Percentiles rank a stretch among this genome's conserved stretches.
These are phyloP conservation scores for Lasioglossum oenotherae DNA, from an alignment of 2,888 invertebrate genomes.

Conservation along the genomic window DNA sequence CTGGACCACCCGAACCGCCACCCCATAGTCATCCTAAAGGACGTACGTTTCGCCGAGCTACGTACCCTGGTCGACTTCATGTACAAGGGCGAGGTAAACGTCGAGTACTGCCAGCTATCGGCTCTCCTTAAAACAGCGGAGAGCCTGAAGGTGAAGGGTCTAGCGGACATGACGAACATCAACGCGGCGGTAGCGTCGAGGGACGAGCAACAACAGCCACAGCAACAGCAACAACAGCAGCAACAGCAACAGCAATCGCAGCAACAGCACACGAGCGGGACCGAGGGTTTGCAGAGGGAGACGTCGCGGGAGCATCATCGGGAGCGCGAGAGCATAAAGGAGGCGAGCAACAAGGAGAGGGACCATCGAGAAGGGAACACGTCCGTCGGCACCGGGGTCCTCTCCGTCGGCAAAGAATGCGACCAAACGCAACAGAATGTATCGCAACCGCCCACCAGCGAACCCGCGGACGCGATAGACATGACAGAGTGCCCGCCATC, in stretches of 20 bases:
- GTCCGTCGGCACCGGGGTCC: slow-evolving; percentile 51
- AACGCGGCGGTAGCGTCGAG: slow-evolving; percentile 86
- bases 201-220: slow-evolving; percentile 78
- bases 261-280: slow-evolving; percentile 69
- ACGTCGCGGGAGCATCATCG: slow-evolving; percentile 77
- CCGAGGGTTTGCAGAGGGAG: slow-evolving; percentile 78
- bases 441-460: slow-evolving; percentile 69
- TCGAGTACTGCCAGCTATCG: slow-evolving; percentile 96
- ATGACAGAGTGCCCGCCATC: slow-evolving; percentile 75
- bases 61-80: slow-evolving; percentile 97
- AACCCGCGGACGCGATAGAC: slow-evolving; percentile 78
- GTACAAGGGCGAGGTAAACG: slow-evolving; percentile 98
- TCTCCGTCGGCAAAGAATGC: slow-evolving; percentile 78
- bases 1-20: slow-evolving; percentile 96
- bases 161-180: slow-evolving; percentile 96
- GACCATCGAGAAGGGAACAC: slow-evolving; percentile 66
- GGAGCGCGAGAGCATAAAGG: slow-evolving; percentile 70
- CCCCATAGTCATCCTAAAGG: slow-evolving; percentile 97
- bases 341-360: slow-evolving; percentile 65
- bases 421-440: slow-evolving; percentile 65
- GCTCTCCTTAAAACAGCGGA: slow-evolving; percentile 96
- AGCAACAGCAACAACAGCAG: slow-evolving; percentile 79
- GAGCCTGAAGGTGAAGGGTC: slow-evolving; percentile 96
- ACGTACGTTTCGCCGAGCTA: slow-evolving; percentile 96
- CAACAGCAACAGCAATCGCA: slow-evolving; percentile 70